Evolutionary conservation across 2,113 vertebrate species (phyloP).

Genomic region (Rhinoderma darwinii): DNA sequence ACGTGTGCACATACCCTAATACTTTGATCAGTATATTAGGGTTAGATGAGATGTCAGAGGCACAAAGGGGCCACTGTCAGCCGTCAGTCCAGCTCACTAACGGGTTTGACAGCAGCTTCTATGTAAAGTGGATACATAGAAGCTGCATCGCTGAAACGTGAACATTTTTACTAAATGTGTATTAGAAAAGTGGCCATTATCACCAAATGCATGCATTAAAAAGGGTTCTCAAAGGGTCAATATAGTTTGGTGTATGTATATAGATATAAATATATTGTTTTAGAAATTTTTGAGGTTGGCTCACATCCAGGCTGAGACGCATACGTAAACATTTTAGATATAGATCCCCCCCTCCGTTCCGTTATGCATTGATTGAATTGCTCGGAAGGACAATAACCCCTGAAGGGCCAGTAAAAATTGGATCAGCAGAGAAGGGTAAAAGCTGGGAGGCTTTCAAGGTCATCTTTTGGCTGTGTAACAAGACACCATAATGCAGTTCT

Average conservation of each 20-base stretch:
- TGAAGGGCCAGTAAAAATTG: slow-evolving; percentile 28
- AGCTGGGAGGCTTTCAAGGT: slow-evolving; percentile 49
- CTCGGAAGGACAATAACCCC: slow-evolving; percentile 42
- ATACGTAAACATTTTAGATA: slow-evolving; percentile 3
- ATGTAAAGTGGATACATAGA: too few relatives aligned
- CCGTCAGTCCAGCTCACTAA: too few relatives aligned
- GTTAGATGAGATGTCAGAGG: too few relatives aligned
- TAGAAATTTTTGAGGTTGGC: neutral
- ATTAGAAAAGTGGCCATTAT: too few relatives aligned
- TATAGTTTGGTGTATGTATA: neutral
- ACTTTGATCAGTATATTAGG: too few relatives aligned
- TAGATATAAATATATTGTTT: neutral
- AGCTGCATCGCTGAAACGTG: too few relatives aligned
- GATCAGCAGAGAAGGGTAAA: neutral
- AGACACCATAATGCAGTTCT: slow-evolving; percentile 43
- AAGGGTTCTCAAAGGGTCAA: too few relatives aligned
- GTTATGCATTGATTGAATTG: slow-evolving; percentile 20
- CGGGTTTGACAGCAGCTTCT: too few relatives aligned
- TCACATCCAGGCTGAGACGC: neutral
- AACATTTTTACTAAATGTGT: too few relatives aligned
- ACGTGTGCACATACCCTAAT: too few relatives aligned
- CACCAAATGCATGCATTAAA: too few relatives aligned
- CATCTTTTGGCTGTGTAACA: slow-evolving; percentile 18
- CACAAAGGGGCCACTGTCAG: too few relatives aligned
- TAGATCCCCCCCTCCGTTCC: neutral